phyloP scores from a whole-genome alignment of 2,113 vertebrate species.

The Chionodraco myersi region DNA sequence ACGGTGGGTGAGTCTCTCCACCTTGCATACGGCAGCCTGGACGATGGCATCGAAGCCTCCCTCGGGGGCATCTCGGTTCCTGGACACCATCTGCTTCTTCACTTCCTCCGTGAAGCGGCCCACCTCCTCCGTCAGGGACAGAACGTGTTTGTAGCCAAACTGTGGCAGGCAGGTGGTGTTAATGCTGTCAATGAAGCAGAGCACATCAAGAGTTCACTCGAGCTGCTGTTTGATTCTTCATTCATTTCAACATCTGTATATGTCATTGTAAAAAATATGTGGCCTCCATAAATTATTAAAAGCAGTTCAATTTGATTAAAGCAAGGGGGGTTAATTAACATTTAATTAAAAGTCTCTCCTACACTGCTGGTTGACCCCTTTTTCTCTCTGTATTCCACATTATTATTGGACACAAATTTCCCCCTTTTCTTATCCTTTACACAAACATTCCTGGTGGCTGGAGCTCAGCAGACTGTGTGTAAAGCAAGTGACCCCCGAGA shows the following conservation, averaged over 20 bases:
- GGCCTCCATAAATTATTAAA: neutral
- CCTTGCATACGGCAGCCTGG: conserved; percentile 95
- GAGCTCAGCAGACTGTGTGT: conserved; percentile 29
- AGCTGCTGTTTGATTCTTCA: neutral
- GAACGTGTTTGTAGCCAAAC: conserved; percentile 96
- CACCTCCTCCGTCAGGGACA: conserved; percentile 93
- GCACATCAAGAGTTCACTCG: neutral
- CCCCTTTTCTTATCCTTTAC: conserved; percentile 41
- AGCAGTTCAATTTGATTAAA: neutral
- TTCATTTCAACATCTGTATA: neutral
- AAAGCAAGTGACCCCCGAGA: conserved; percentile 31
- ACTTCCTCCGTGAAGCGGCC: conserved; percentile 96
- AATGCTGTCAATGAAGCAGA: conserved; percentile 77
- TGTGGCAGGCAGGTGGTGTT: conserved; percentile 89
- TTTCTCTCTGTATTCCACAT: neutral
- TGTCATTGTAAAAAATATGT: neutral
- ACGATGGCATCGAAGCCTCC: conserved; percentile 98
- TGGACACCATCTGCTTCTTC: conserved; percentile 92
- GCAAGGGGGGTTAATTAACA: no score
- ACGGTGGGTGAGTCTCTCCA: conserved; percentile 52
- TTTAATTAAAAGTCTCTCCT: neutral
- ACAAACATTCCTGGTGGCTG: conserved; percentile 52
- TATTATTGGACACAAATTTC: neutral
- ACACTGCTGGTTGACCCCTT: neutral
- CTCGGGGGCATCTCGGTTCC: conserved; percentile 95